These are phyloP conservation scores for Pithys albifrons DNA, from an alignment of 2,113 vertebrate genomes.

Conservation along the genomic window DNA sequence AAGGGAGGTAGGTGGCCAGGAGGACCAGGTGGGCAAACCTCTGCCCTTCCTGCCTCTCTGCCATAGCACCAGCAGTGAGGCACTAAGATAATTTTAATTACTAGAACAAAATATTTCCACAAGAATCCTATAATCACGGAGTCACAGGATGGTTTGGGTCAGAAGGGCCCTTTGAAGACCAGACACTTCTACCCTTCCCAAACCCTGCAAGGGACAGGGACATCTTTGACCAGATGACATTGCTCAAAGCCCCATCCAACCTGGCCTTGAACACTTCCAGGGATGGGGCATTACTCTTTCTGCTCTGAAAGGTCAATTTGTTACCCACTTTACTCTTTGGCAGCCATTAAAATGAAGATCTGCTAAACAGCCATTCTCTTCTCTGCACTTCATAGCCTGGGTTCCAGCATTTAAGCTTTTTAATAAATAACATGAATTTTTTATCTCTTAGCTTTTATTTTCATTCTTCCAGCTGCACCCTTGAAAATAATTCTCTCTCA, in stretches of 20 bases:
- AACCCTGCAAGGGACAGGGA: not conserved
- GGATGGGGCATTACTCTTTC: not conserved
- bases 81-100: not conserved
- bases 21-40: not conserved
- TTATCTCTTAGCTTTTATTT: not conserved
- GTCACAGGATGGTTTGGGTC: not conserved
- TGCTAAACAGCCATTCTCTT: not conserved
- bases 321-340: not conserved
- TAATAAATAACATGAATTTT: not conserved
- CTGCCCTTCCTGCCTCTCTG: not conserved
- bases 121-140: not conserved
- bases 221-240: not conserved
- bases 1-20: not conserved
- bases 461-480: not conserved
- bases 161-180: not conserved
- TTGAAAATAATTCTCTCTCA: conserved; percentile 28
- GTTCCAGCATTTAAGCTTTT: not conserved
- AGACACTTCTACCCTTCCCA: not conserved
- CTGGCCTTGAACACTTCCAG: not conserved
- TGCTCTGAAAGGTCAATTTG: not conserved
- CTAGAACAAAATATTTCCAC: not conserved
- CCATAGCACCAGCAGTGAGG: not conserved
- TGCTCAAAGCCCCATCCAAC: not conserved
- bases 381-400: not conserved
- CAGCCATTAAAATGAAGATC: not conserved